These are phyloP conservation scores for Polyommatus icarus DNA, from an alignment of 2,888 invertebrate species.

Conservation along the genomic window DNA sequence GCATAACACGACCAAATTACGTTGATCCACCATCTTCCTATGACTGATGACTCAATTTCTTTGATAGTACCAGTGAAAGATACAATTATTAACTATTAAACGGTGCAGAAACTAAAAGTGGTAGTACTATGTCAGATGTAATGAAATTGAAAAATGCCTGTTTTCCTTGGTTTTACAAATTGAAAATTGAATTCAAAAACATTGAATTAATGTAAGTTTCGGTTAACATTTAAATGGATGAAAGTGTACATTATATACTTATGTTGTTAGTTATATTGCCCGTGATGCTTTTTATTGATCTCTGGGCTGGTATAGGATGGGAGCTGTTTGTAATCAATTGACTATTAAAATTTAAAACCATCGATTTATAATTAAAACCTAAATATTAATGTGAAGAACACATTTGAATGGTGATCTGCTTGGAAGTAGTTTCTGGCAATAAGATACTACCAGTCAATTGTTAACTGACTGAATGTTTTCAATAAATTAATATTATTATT, in stretches of 20 bases:
- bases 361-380: too few relatives aligned
- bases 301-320: slow-evolving; percentile 91
- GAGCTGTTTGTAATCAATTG: slow-evolving; percentile 89
- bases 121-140: not conserved
- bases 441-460: not conserved
- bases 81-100: too few relatives aligned
- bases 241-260: slow-evolving; percentile 83
- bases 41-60: too few relatives aligned
- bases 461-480: not conserved
- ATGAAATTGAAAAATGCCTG: too few relatives aligned
- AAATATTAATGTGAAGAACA: not conserved
- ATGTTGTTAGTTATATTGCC: slow-evolving; percentile 84
- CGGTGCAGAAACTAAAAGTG: too few relatives aligned
- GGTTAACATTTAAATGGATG: slow-evolving; percentile 58
- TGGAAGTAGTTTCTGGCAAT: not conserved
- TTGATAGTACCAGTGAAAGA: too few relatives aligned
- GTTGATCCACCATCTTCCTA: too few relatives aligned
- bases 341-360: slow-evolving; percentile 42
- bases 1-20: too few relatives aligned
- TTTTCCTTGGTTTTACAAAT: too few relatives aligned
- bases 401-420: not conserved
- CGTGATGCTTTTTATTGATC: slow-evolving; percentile 86
- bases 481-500: not conserved
- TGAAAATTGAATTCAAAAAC: not conserved
- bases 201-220: not conserved